Conservation (phyloP, 2,113 vertebrate species). For the Phyllopteryx taeniolatus region DNA sequence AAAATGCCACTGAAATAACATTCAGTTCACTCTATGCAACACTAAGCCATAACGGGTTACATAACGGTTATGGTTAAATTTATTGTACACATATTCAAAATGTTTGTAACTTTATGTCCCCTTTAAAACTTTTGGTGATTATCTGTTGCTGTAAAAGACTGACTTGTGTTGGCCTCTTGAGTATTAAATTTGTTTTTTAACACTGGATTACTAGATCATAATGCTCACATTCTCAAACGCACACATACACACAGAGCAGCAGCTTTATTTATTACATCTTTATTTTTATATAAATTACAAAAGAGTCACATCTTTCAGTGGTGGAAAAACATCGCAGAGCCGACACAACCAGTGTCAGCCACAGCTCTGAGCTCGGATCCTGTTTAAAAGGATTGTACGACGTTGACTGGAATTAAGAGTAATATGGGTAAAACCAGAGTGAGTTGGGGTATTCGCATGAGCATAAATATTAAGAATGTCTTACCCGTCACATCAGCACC, state of each 20-base stretch:
- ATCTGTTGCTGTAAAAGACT: slow-evolving; percentile 5
- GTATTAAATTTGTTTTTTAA: slow-evolving; percentile 5
- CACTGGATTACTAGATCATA: too few relatives aligned
- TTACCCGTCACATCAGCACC: not conserved
- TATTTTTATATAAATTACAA: slow-evolving; percentile 80
- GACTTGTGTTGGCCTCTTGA: not conserved
- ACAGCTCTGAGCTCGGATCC: not conserved
- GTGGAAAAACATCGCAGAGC: slow-evolving; percentile 17
- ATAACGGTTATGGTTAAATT: too few relatives aligned
- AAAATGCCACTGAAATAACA: too few relatives aligned
- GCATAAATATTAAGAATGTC: not conserved
- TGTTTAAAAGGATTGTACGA: not conserved
- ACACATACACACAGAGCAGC: not conserved
- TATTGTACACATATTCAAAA: too few relatives aligned
- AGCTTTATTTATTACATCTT: slow-evolving; percentile 35
- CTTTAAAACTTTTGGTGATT: slow-evolving; percentile 6
- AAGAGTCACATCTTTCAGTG: slow-evolving; percentile 46
- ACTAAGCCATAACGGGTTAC: too few relatives aligned
- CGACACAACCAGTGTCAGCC: not conserved
- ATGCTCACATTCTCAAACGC: not conserved
- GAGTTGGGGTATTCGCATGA: not conserved
- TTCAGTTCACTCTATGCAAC: too few relatives aligned
- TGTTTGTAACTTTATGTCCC: too few relatives aligned
- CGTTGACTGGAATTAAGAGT: not conserved
- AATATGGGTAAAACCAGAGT: not conserved